A percentile compares a stretch with the other conserved stretches of the same genome.
phyloP scores from a whole-genome alignment of 2,797 vertebrate genomes.

The Sebastes taczanowskii region DNA sequence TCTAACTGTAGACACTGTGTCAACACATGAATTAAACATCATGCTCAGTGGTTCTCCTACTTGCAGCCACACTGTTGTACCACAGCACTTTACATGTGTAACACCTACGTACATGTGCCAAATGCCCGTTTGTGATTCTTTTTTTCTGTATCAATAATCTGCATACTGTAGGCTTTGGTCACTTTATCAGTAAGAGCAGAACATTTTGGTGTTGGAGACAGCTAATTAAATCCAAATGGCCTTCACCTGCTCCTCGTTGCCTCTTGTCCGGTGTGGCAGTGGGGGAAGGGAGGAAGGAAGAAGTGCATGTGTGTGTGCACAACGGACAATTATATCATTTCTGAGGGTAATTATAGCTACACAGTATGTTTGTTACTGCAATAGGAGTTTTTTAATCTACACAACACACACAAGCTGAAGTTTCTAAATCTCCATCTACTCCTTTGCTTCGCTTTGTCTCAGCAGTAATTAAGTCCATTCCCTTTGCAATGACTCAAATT shows the following conservation, averaged over 20 bases:
- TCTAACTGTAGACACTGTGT: slow-evolving; percentile 13
- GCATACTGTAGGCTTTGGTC: neutral
- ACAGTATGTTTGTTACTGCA: neutral
- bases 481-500: neutral
- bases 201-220: neutral
- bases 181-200: neutral
- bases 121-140: neutral
- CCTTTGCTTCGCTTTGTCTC: slow-evolving; percentile 12
- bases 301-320: neutral
- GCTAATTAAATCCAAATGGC: neutral
- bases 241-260: neutral
- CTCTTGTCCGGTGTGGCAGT: neutral
- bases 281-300: neutral
- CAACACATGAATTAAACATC: slow-evolving; percentile 38
- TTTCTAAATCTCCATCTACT: neutral
- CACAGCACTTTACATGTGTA: neutral
- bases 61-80: neutral
- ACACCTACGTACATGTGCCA: neutral
- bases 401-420: neutral
- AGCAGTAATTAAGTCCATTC: neutral
- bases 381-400: neutral
- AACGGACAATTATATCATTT: neutral
- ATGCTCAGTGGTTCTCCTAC: neutral
- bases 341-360: neutral
- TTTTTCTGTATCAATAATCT: neutral